Conservation (phyloP, 2,797 vertebrate genomes). For the Chrosomus eos region DNA sequence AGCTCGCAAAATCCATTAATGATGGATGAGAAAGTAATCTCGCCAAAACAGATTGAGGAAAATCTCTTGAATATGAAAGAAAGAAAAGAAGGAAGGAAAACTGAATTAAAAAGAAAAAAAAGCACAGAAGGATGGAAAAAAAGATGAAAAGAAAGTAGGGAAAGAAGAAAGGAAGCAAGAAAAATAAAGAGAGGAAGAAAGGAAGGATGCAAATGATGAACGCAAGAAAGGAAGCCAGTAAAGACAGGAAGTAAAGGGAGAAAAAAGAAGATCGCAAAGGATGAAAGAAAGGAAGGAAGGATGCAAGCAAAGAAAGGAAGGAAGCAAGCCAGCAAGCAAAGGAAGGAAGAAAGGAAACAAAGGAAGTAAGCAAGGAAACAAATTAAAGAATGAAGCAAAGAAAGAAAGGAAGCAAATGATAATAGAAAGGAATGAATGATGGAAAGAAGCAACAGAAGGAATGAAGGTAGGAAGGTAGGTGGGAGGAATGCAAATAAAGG, state of each 20-base stretch:
- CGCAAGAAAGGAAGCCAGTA: constrained; percentile 28
- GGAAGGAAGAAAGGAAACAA: background rate
- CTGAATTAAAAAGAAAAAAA: background rate
- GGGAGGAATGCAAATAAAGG: background rate
- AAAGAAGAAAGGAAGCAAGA: constrained; percentile 1
- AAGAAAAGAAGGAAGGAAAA: background rate
- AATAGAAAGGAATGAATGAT: background rate
- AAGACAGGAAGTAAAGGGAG: background rate
- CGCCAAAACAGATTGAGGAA: constrained; percentile 42
- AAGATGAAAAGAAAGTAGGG: background rate
- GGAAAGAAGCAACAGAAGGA: background rate
- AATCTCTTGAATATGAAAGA: constrained; percentile 21
- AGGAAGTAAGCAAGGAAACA: background rate
- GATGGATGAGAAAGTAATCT: constrained; percentile 48
- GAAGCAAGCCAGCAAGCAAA: background rate
- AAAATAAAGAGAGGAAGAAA: background rate
- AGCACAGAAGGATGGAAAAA: background rate
- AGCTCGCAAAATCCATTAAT: constrained; percentile 42
- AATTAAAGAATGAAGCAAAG: background rate
- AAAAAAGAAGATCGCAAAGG: too few species aligned
- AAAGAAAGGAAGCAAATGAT: background rate
- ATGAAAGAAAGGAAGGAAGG: background rate
- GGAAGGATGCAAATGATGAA: background rate
- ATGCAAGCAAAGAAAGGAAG: background rate
- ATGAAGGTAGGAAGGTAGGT: background rate